Evolutionary conservation across 2,888 invertebrate species (phyloP).

Genomic region (Agrenia bidenticulata): DNA sequence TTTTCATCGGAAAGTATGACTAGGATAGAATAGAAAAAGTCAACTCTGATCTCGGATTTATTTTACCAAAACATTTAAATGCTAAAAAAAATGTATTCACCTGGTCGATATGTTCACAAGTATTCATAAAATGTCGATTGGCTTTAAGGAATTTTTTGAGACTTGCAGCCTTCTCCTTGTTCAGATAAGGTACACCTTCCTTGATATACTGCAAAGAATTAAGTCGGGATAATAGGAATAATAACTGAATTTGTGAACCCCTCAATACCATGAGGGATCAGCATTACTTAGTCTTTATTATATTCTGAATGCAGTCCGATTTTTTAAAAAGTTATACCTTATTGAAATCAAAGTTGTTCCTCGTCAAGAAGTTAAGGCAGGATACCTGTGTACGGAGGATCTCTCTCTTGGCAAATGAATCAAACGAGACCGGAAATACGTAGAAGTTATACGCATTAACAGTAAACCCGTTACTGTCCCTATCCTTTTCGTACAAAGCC

Average conservation of each 20-base stretch:
- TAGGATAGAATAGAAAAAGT: conserved; percentile 13
- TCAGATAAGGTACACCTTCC: conserved; percentile 69
- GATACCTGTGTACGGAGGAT: conserved; percentile 66
- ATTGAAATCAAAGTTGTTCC: conserved; percentile 64
- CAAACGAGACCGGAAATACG: conserved; percentile 66
- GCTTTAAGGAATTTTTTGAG: conserved; percentile 32
- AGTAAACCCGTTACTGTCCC: conserved; percentile 61
- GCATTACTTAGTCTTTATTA: no score
- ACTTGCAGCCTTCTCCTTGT: conserved; percentile 53
- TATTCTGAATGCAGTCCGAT: no score
- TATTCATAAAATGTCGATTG: conserved; percentile 38
- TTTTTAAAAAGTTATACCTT: no score
- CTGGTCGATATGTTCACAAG: conserved; percentile 30
- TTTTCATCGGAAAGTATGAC: conserved; percentile 37
- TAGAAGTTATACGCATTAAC: conserved; percentile 69
- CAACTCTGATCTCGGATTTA: conserved; percentile 1
- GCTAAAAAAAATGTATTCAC: conserved; percentile 11
- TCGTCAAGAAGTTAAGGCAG: conserved; percentile 55
- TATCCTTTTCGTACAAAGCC: conserved; percentile 65
- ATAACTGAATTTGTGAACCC: no score
- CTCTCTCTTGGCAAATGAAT: conserved; percentile 64
- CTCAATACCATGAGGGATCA: no score
- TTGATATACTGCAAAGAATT: conserved; percentile 66
- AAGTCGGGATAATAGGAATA: no score
- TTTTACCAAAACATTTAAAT: conserved; percentile 3